Conservation (phyloP, 2,797 vertebrate species). For the Cryptoblepharus egeriae region DNA sequence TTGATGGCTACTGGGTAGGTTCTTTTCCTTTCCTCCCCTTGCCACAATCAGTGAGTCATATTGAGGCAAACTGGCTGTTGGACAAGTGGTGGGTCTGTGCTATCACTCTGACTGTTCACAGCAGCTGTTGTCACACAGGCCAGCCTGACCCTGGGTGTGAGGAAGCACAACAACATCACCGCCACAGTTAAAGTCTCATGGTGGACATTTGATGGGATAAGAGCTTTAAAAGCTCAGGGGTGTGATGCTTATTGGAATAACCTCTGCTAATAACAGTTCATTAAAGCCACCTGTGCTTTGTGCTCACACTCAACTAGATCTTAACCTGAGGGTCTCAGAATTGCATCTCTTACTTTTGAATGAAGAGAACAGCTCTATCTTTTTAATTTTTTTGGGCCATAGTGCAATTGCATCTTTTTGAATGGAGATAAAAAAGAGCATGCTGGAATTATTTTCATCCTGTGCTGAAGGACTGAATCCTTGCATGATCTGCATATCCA, state of each 20-base stretch:
- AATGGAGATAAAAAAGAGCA: no score
- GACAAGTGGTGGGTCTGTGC: not conserved
- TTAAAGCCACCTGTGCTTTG: not conserved
- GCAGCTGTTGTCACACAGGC: not conserved
- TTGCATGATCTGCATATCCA: no score
- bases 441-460: not conserved
- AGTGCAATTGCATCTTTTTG: not conserved
- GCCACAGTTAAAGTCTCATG: not conserved
- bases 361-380: not conserved
- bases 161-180: no score
- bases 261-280: not conserved
- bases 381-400: not conserved
- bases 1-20: not conserved
- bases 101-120: not conserved
- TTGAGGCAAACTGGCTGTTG: not conserved
- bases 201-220: not conserved
- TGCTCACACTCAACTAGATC: not conserved
- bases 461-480: not conserved
- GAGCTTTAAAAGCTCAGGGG: not conserved
- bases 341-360: not conserved
- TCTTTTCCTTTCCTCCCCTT: not conserved
- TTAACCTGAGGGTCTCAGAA: not conserved
- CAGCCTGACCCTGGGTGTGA: no score
- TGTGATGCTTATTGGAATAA: no score
- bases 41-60: slow-evolving; percentile 7